These are phyloP conservation scores for Agrypnus murinus DNA, from an alignment of 2,888 invertebrate species.

Conservation along the genomic window DNA sequence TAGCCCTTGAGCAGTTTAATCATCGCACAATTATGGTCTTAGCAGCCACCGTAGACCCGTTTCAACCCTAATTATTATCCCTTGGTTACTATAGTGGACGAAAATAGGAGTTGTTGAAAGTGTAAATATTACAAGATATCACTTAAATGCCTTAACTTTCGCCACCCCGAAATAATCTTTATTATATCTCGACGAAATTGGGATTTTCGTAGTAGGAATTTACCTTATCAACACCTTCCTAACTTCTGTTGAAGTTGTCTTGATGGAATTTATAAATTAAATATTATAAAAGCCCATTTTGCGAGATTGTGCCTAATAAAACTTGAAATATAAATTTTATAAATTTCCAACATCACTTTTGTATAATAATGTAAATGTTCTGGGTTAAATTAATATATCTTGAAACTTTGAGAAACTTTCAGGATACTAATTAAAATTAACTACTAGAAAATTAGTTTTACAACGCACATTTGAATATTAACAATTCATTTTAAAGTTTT, in stretches of 20 bases:
- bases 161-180: slow-evolving; percentile 7
- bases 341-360: not conserved
- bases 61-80: slow-evolving; percentile 59
- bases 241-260: not conserved
- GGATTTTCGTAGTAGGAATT: slow-evolving; percentile 2
- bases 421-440: slow-evolving; percentile 1
- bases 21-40: slow-evolving; percentile 64
- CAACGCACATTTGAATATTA: slow-evolving; percentile 1
- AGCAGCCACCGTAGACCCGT: slow-evolving; percentile 57
- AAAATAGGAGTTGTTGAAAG: slow-evolving; percentile 36
- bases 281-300: not conserved
- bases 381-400: not conserved
- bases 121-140: slow-evolving; percentile 40
- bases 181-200: slow-evolving; percentile 5
- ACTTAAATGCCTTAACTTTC: slow-evolving; percentile 25
- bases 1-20: slow-evolving; percentile 63
- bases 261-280: not conserved
- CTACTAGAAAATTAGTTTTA: slow-evolving; percentile 8
- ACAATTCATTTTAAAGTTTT: not conserved
- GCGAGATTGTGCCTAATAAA: not conserved
- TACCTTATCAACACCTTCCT: slow-evolving; percentile 15
- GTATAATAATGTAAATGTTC: not conserved
- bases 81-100: slow-evolving; percentile 43
- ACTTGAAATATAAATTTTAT: not conserved
- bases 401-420: not conserved